Evolutionary conservation across 2,113 vertebrate genomes (phyloP), one percentile per base, ranked within the genome.

Genomic region (Spheniscus mendiculus): DNA sequence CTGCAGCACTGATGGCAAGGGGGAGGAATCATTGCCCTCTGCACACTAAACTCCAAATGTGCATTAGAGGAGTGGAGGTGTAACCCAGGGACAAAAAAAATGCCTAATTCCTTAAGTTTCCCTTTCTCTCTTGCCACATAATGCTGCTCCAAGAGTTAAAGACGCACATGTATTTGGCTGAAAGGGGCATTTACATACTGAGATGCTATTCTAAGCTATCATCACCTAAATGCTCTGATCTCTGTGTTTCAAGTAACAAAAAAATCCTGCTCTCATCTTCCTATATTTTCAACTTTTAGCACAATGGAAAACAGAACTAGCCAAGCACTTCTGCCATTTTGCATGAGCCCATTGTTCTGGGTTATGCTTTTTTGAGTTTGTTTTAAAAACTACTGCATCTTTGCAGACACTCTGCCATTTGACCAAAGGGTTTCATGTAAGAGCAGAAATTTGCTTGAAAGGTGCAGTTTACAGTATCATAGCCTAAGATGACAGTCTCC

Each of bases 1-100:
- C 97, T 98, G 97, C 95, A 98, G 95, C 92, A 98, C 2, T 52
- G 52, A 97, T 36, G 73, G 97, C 94, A 97, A 97, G 80, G 85
- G 69, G 93, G 88, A 98, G 93, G 88, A 98, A 97, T 81, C 88
- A 90, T 6, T 95, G 95, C 72, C 83, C 93, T 97, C 96, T 82
- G 61, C 82, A 96, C 62, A 52, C 67, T 92, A 63, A 85, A 96
- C 42, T 97, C 14, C 34, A 18, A 34, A 6, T n/a, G 14, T 3
- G 16, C 42, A 15, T 63, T 76, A 93, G 66, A 36, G 26, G 26
- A 96, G 29, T 12, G 23, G 26, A 74, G 86, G 56, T 40, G 18
- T 93, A 94, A 98, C 80, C 94, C 69, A 67, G 44, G 30, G 66
- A 74, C 22, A 61, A 38, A 66, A 66, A 66, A 82, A 44, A 87